Percentiles rank a stretch among this genome's conserved stretches.
Conservation (phyloP, 2,797 vertebrate genomes). For the Poecilia wingei region DNA sequence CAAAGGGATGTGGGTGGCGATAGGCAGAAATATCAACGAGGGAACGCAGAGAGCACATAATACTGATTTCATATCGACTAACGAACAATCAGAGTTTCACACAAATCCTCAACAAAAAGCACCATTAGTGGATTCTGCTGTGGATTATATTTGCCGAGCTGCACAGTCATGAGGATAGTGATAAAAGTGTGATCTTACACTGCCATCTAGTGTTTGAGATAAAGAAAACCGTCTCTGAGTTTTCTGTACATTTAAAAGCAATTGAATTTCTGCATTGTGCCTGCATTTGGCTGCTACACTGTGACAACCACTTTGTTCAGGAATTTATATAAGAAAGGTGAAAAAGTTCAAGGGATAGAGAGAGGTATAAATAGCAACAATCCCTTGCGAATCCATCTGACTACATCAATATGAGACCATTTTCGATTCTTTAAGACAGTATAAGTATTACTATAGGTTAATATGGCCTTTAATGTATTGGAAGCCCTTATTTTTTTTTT, state of each 20-base stretch:
- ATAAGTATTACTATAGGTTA: background rate
- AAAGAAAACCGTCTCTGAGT: background rate
- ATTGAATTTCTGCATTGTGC: background rate
- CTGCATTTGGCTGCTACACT: background rate
- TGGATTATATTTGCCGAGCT: background rate
- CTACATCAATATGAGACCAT: background rate
- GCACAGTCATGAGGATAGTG: background rate
- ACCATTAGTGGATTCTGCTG: slow-evolving; percentile 13
- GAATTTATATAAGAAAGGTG: background rate
- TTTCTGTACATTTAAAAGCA: background rate
- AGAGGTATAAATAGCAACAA: background rate
- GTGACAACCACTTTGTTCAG: background rate
- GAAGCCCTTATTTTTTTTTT: background rate
- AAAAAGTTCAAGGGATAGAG: background rate
- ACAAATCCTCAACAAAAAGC: background rate
- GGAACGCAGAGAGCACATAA: background rate
- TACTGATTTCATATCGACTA: background rate
- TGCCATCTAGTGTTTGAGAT: slow-evolving; percentile 57
- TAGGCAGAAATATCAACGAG: slow-evolving; percentile 6
- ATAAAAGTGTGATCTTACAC: slow-evolving; percentile 12
- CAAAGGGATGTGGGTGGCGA: background rate
- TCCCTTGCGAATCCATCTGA: background rate
- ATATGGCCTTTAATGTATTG: background rate
- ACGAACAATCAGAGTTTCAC: background rate
- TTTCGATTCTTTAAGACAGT: background rate